Conservation (phyloP, 2,888 invertebrate species). For the Pinctada fucata region DNA sequence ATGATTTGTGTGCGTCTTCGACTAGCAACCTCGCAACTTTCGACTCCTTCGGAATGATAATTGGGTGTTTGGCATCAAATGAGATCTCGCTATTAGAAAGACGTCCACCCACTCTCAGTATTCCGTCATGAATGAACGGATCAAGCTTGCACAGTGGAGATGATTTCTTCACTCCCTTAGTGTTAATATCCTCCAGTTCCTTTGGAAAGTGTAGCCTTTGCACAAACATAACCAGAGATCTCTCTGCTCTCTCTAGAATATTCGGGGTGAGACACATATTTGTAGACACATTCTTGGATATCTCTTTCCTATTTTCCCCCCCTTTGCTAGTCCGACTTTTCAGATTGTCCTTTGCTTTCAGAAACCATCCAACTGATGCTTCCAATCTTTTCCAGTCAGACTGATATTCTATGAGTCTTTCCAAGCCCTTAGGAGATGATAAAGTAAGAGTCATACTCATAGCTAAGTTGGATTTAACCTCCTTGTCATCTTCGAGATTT, state of each 20-base stretch:
- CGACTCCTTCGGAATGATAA: constrained; percentile 17
- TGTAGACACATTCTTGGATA: too few species aligned
- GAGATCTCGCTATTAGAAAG: constrained; percentile 1
- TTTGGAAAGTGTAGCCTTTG: too few species aligned
- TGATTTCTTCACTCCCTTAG: background rate
- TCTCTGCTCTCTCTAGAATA: too few species aligned
- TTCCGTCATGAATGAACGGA: constrained; percentile 22
- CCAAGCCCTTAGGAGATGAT: background rate
- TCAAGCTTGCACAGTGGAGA: constrained; percentile 7
- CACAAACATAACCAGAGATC: too few species aligned
- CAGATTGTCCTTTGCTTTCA: background rate
- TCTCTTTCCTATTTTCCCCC: too few species aligned
- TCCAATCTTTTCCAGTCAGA: background rate
- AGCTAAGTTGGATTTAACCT: too few species aligned
- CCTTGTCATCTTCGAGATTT: background rate
- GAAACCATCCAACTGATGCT: background rate
- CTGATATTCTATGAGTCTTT: background rate
- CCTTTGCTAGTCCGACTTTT: too few species aligned
- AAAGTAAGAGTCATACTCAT: too few species aligned
- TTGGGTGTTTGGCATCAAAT: constrained; percentile 27
- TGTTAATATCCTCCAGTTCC: background rate
- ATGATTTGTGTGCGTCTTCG: constrained; percentile 5
- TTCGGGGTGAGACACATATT: too few species aligned
- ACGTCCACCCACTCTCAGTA: constrained; percentile 29
- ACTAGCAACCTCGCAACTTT: background rate